Evolutionary conservation across 2,113 vertebrate species (phyloP), one percentile per base, ranked within the genome.

Genomic region (Anolis carolinensis): DNA sequence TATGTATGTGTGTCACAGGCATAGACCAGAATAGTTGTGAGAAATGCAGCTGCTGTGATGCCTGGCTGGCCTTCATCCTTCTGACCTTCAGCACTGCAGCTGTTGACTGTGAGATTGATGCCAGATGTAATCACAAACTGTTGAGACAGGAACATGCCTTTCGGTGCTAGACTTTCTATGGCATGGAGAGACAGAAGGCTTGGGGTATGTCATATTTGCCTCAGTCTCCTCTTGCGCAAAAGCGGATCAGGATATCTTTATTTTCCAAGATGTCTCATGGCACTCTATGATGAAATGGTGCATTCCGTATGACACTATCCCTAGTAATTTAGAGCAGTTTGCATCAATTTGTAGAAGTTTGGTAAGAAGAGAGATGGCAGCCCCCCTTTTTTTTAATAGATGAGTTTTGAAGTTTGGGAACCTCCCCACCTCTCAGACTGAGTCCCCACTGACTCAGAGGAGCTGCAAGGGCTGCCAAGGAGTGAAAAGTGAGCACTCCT

Each of bases 171-270:
- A 32, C 7, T 5, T 73, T 74, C 30, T 34, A 52, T 13, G 48
- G 4, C 3, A 52, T 10, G 8, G 30, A 32, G 20, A 85, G 23
- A 25, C 11, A 36, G 30, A 63, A 7, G 9, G n/a, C 74, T 32
- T 30, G 5, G 23, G 59, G n/a, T 65, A 18, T 25, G 16, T 74
- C 55, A 23, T 59, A 36, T 65, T 52, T 81, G 71, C 70, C n/a
- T 68, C 70, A 67, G 68, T 65, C n/a, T 30, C 78, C 70, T 65
- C 71, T 86, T 81, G 39, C 63, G 52, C 78, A 81, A 81, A n/a
- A 71, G 14, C 3, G 20, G 18, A 4, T 48, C 27, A 5, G 14
- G 63, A 39, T 72, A 16, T 59, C 9, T 65, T 65, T 81, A 36
- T 65, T 67, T 52, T 48, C n/a, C 10, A 79, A 72, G 67, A 81